Conservation (phyloP, 2,888 invertebrate species). For the Drosophila tanythrix region DNA sequence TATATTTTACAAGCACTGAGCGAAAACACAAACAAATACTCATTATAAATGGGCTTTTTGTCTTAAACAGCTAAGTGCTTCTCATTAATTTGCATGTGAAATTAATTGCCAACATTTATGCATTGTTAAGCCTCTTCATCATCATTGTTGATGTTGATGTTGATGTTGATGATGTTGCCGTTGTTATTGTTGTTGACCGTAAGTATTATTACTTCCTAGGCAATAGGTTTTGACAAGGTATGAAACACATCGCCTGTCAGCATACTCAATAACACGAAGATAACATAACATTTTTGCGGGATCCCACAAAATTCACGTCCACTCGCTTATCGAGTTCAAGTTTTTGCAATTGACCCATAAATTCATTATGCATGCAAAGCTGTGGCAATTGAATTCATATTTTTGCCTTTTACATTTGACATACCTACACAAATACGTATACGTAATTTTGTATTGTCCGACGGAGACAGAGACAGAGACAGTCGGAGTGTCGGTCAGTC, state of each 20-base stretch:
- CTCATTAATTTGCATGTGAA: conserved; percentile 71
- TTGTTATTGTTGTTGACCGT: conserved; percentile 12
- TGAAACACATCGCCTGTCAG: conserved; percentile 46
- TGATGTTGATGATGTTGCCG: not conserved
- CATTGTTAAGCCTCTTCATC: conserved; percentile 29
- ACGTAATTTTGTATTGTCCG: conserved; percentile 45
- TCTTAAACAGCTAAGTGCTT: conserved; percentile 67
- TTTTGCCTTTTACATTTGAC: conserved; percentile 70
- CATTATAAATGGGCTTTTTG: conserved; percentile 69
- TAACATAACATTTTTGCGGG: conserved; percentile 43
- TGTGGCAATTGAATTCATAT: conserved; percentile 64
- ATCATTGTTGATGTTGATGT: not conserved
- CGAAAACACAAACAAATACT: conserved; percentile 34
- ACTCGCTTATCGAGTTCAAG: conserved; percentile 72
- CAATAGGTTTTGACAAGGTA: conserved; percentile 44
- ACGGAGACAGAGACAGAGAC: conserved; percentile 1
- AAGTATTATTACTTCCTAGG: conserved; percentile 68
- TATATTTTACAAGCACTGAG: conserved; percentile 21
- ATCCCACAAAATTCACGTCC: conserved; percentile 40
- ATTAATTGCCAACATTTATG: conserved; percentile 65
- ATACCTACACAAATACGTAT: conserved; percentile 28
- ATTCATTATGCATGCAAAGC: conserved; percentile 80
- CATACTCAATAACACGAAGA: conserved; percentile 43
- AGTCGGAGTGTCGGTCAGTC: conserved; percentile 6
- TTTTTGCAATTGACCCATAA: conserved; percentile 78